Evolutionary conservation across 2,113 vertebrate genomes (phyloP).

Genomic region (Copsychus sechellarum): DNA sequence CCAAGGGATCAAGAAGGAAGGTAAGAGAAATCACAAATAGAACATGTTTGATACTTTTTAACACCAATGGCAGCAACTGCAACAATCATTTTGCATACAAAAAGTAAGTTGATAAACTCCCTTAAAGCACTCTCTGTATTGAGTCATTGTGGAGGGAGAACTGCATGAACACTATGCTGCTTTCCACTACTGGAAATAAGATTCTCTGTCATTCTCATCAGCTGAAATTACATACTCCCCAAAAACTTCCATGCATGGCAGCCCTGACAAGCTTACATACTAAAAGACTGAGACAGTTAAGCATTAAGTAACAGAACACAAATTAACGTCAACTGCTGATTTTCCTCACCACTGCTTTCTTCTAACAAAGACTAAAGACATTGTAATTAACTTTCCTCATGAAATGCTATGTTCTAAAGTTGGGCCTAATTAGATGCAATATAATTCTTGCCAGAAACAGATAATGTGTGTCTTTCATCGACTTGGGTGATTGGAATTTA

Average conservation of each 20-base stretch:
- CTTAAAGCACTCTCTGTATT: not conserved
- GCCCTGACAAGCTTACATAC: not conserved
- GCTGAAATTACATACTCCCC: not conserved
- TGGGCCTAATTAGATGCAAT: not conserved
- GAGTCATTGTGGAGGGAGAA: not conserved
- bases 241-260: not conserved
- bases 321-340: conserved; percentile 12
- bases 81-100: not conserved
- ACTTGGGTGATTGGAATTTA: not conserved
- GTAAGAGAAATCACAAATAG: not conserved
- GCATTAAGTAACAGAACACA: not conserved
- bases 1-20: not conserved
- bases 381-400: conserved; percentile 53
- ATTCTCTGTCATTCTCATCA: not conserved
- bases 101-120: not conserved
- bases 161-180: not conserved
- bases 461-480: conserved; percentile 37
- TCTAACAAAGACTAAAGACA: conserved; percentile 39
- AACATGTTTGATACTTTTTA: not conserved
- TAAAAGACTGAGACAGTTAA: not conserved
- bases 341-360: conserved; percentile 35
- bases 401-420: conserved; percentile 41
- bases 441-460: conserved; percentile 46
- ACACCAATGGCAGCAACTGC: not conserved
- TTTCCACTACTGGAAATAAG: not conserved